phyloP scores from a whole-genome alignment of 2,888 invertebrate genomes.

The Rhagophthalmus giganteus region DNA sequence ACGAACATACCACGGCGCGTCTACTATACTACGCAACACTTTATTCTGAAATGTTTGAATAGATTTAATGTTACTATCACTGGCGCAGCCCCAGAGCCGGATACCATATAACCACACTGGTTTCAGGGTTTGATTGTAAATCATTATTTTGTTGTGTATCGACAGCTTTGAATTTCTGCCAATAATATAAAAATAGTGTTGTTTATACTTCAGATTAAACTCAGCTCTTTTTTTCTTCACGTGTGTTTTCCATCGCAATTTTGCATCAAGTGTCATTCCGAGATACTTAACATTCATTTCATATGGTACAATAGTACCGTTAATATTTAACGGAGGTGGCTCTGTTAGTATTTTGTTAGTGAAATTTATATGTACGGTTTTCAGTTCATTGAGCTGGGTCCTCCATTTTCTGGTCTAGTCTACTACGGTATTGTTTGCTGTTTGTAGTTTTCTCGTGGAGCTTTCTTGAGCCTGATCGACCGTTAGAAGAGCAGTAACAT shows the following conservation, averaged over 20 bases:
- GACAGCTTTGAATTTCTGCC: slow-evolving; percentile 3
- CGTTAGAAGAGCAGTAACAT: slow-evolving; percentile 28
- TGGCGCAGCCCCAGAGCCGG: neutral
- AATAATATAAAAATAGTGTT: neutral
- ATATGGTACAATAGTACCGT: slow-evolving; percentile 22
- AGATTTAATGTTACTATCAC: neutral
- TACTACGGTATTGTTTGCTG: slow-evolving; percentile 17
- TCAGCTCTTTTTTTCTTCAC: slow-evolving; percentile 32
- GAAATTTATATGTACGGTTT: slow-evolving; percentile 37
- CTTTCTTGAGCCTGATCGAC: slow-evolving; percentile 5
- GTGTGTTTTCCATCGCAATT: slow-evolving; percentile 32
- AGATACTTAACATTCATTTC: slow-evolving; percentile 21
- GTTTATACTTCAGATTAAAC: slow-evolving; percentile 7
- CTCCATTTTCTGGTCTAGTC: slow-evolving; percentile 35
- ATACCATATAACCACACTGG: no score
- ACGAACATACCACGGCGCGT: neutral
- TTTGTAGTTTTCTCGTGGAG: slow-evolving; percentile 22
- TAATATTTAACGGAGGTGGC: slow-evolving; percentile 18
- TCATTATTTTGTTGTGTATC: slow-evolving; percentile 3
- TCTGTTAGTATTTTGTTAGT: slow-evolving; percentile 30
- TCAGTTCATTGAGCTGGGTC: slow-evolving; percentile 34
- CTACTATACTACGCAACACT: no score
- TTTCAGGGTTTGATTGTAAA: neutral
- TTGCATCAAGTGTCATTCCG: slow-evolving; percentile 20
- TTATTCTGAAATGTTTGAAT: no score